phyloP scores from a whole-genome alignment of 2,113 vertebrate species.

The Empidonax traillii region DNA sequence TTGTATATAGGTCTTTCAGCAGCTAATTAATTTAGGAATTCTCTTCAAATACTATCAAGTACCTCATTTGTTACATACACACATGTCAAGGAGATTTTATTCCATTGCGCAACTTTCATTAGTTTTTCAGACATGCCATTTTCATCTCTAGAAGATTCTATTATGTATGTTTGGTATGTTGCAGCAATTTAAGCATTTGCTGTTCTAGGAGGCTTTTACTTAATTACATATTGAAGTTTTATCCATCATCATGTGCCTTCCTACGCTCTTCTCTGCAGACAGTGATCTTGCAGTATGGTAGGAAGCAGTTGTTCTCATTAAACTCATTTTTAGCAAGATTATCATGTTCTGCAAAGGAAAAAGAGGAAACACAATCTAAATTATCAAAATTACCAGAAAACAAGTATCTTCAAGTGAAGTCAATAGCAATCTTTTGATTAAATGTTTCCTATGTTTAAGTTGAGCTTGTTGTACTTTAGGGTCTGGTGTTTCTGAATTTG shows the following conservation, averaged over 20 bases:
- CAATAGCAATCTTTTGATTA: not conserved
- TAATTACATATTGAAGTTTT: not conserved
- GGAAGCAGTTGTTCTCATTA: not conserved
- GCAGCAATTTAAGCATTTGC: not conserved
- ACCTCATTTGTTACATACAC: not conserved
- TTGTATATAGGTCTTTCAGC: not conserved
- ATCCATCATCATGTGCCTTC: not conserved
- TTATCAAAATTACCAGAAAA: not conserved
- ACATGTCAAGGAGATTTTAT: not conserved
- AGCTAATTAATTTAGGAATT: not conserved
- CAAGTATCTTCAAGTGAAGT: not conserved
- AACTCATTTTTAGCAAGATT: not conserved
- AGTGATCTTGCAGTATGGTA: not conserved
- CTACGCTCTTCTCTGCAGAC: not conserved
- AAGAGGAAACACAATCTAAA: not conserved
- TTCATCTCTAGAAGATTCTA: not conserved
- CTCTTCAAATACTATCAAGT: not conserved
- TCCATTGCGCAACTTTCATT: not conserved
- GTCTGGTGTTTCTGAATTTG: not conserved
- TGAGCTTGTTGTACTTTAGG: not conserved
- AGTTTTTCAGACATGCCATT: not conserved
- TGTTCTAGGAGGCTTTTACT: not conserved
- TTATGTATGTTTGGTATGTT: not conserved
- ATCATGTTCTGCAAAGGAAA: not conserved
- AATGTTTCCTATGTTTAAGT: not conserved